Percentiles rank a stretch among this genome's conserved stretches.
phyloP scores from a whole-genome alignment of 2,888 invertebrate species.

The Amiota mariae region DNA sequence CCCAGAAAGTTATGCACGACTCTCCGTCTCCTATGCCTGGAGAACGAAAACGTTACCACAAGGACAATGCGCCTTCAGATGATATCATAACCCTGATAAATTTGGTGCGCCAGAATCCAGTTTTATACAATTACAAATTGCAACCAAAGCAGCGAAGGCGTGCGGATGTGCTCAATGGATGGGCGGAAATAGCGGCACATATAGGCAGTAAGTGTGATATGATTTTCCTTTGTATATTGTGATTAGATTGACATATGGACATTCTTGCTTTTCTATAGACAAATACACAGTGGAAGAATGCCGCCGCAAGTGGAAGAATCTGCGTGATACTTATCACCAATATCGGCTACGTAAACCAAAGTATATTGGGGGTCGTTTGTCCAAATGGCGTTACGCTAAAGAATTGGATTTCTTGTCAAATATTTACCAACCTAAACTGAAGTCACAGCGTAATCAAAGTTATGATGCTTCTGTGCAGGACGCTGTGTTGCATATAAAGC shows the following conservation, averaged over 20 bases:
- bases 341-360: conserved; percentile 68
- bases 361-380: conserved; percentile 61
- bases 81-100: conserved; percentile 68
- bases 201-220: conserved; percentile 64
- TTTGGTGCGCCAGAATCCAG: conserved; percentile 69
- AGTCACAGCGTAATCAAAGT: conserved; percentile 61
- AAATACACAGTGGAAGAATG: conserved; percentile 69
- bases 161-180: conserved; percentile 65
- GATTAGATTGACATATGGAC: neutral
- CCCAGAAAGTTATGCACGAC: neutral
- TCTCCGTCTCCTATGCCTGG: neutral
- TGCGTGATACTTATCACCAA: conserved; percentile 71
- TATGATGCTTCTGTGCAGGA: conserved; percentile 41
- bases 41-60: conserved; percentile 70
- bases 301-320: conserved; percentile 71
- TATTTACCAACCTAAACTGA: conserved; percentile 70
- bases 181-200: conserved; percentile 66
- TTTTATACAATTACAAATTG: conserved; percentile 70
- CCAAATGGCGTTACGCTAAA: conserved; percentile 71
- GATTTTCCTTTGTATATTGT: neutral
- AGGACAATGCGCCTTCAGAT: conserved; percentile 68
- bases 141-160: conserved; percentile 67
- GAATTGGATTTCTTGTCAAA: conserved; percentile 68
- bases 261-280: conserved; percentile 42
- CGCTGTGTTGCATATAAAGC: conserved; percentile 53